phyloP scores from a whole-genome alignment of 1,140 invertebrate species.

The Drosophila subobscura region DNA sequence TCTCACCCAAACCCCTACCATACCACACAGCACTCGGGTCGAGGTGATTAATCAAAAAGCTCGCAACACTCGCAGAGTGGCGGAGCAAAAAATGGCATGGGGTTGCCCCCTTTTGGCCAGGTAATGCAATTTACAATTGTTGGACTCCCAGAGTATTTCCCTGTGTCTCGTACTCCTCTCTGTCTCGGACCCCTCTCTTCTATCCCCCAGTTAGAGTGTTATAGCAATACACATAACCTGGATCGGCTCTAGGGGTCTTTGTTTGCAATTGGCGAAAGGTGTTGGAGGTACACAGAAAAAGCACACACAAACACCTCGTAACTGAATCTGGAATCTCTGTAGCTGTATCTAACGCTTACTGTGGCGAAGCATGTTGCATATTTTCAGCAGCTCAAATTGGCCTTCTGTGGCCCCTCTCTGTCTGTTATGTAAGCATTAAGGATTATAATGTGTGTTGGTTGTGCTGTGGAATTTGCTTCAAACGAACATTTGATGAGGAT shows the following conservation, averaged over 20 bases:
- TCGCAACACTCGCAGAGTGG: constrained; percentile 16
- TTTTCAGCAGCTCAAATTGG: constrained; percentile 10
- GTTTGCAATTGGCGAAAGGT: constrained; percentile 67
- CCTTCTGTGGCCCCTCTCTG: not conserved
- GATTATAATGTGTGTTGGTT: constrained; percentile 6
- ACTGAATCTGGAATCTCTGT: constrained; percentile 1
- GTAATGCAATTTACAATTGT: constrained; percentile 63
- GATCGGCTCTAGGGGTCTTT: constrained; percentile 23
- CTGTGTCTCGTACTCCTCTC: too few species aligned
- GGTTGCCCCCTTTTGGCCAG: constrained; percentile 47
- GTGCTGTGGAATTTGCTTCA: too few species aligned
- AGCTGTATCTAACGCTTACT: constrained; percentile 1
- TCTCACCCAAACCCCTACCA: constrained; percentile 9
- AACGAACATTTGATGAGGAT: too few species aligned
- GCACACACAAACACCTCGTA: not conserved
- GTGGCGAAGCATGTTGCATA: constrained; percentile 36
- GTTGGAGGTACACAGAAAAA: constrained; percentile 32
- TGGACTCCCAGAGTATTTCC: constrained; percentile 11
- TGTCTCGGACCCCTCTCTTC: not conserved
- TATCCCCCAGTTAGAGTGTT: constrained; percentile 4
- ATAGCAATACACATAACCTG: constrained; percentile 8
- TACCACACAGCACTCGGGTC: constrained; percentile 37
- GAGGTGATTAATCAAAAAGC: constrained; percentile 73
- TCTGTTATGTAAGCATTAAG: constrained; percentile 13
- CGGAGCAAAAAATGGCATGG: constrained; percentile 43